Conservation (phyloP, 1,140 invertebrate genomes). For the Psix sp. region DNA sequence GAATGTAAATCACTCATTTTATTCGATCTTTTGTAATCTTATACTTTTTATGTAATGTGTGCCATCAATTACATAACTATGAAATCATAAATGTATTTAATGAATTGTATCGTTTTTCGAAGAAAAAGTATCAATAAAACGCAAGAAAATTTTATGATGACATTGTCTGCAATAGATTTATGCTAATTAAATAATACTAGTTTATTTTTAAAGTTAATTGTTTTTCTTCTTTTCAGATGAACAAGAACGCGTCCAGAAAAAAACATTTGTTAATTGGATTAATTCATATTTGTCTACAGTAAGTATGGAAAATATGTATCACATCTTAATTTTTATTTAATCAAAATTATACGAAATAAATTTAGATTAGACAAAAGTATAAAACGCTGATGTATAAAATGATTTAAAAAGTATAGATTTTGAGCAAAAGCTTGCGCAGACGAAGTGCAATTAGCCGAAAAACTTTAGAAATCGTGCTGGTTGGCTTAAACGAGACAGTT, state of each 20-base stretch:
- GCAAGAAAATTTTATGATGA: background rate
- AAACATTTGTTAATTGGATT: slow-evolving; percentile 99
- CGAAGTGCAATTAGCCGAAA: slow-evolving; percentile 50
- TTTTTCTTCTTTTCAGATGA: slow-evolving; percentile 90
- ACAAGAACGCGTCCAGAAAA: slow-evolving; percentile 99
- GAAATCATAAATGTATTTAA: too few species aligned
- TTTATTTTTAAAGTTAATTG: background rate
- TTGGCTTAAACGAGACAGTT: slow-evolving; percentile 46
- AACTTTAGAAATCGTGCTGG: slow-evolving; percentile 55
- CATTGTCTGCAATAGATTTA: too few species aligned
- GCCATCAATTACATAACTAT: too few species aligned
- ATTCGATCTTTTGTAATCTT: slow-evolving; percentile 34
- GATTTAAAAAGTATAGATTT: too few species aligned
- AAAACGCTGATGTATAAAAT: too few species aligned
- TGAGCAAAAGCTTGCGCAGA: slow-evolving; percentile 26
- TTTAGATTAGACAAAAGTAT: background rate
- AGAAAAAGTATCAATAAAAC: too few species aligned
- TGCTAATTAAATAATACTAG: too few species aligned
- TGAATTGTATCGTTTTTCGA: too few species aligned
- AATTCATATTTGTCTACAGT: slow-evolving; percentile 98
- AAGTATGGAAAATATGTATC: too few species aligned
- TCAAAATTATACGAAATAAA: background rate
- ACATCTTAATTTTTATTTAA: slow-evolving; percentile 1
- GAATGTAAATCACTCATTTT: slow-evolving; percentile 29
- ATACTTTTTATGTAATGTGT: slow-evolving; percentile 1